Evolutionary conservation across 2,797 vertebrate species (phyloP).

Genomic region (Choloepus didactylus): DNA sequence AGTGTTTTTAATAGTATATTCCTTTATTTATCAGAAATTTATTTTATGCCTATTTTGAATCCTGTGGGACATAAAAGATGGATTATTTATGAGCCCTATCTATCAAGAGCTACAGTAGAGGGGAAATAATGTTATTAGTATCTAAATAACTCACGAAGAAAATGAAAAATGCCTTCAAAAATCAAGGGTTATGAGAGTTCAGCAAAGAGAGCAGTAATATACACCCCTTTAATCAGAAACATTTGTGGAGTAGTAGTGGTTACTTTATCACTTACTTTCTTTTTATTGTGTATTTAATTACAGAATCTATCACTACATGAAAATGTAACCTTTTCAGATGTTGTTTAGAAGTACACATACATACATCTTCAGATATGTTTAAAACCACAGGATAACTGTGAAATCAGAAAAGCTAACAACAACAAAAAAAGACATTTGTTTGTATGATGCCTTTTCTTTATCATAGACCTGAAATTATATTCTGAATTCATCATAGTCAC

Average conservation of each 20-base stretch:
- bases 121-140: not conserved
- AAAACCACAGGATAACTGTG: slow-evolving; percentile 18
- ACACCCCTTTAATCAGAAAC: not conserved
- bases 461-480: not conserved
- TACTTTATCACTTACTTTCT: not conserved
- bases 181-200: not conserved
- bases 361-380: not conserved
- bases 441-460: not conserved
- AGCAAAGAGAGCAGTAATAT: not conserved
- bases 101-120: not conserved
- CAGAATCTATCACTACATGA: not conserved
- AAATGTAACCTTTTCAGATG: slow-evolving; percentile 4
- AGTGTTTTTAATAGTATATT: not conserved
- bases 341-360: not conserved
- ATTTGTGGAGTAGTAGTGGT: not conserved
- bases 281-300: not conserved
- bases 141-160: not conserved
- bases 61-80: not conserved
- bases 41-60: not conserved
- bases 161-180: not conserved
- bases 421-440: not conserved
- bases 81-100: not conserved
- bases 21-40: slow-evolving; percentile 28
- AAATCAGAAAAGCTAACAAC: slow-evolving; percentile 9
- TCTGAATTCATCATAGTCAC: not conserved